Evolutionary conservation across 23 tunicate genomes (phyloP).

Genomic region (Trididemnum clinides): DNA sequence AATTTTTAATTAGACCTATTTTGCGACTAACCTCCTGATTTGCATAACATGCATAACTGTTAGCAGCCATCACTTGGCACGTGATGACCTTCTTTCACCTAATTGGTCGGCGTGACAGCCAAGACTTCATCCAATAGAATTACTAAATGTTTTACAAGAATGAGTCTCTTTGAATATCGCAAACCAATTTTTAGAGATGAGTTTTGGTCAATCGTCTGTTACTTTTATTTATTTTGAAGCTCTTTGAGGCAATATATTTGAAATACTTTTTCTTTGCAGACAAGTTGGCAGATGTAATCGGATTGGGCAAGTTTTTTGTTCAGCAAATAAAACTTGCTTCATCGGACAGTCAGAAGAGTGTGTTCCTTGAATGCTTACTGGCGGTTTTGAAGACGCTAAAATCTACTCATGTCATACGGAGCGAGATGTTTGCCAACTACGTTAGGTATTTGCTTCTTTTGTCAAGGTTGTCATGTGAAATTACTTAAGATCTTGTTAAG

Average conservation of each 20-base stretch:
- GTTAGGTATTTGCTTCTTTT: constrained; percentile 25
- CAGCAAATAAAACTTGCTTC: constrained; percentile 39
- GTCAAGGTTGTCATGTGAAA: background rate
- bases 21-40: no score
- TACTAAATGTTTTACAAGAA: no score
- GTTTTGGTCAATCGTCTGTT: background rate
- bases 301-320: constrained; percentile 53
- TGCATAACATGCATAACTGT: no score
- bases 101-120: no score
- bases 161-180: no score
- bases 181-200: no score
- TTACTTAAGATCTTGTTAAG: background rate
- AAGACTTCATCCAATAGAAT: no score
- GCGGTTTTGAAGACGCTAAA: constrained; percentile 51
- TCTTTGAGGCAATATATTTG: no score
- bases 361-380: constrained; percentile 47
- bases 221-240: no score
- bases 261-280: background rate
- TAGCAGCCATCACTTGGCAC: no score
- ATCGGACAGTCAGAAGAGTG: constrained; percentile 32
- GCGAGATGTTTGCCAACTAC: constrained; percentile 26
- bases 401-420: constrained; percentile 12
- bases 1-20: no score
- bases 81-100: no score
- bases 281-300: constrained; percentile 57